Evolutionary conservation across 2,113 vertebrate species (phyloP).

Genomic region (Phalacrocorax aristotelis): DNA sequence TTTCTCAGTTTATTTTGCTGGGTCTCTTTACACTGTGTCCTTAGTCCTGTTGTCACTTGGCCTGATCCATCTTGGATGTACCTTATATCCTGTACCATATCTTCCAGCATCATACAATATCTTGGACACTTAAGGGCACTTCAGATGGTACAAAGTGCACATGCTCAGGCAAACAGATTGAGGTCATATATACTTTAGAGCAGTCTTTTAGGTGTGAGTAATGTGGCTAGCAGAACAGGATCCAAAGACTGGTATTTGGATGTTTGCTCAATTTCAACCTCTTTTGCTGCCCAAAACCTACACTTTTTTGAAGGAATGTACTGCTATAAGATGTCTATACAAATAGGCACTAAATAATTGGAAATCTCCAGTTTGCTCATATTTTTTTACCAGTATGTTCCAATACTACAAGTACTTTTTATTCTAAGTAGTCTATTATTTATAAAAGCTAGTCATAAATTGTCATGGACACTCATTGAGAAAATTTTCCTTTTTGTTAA

Average conservation of each 20-base stretch:
- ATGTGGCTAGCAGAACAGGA: not conserved
- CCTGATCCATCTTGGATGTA: not conserved
- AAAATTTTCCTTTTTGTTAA: not conserved
- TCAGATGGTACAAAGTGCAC: not conserved
- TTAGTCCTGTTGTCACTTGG: not conserved
- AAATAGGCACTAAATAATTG: not conserved
- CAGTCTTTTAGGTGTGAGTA: not conserved
- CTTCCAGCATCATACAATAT: not conserved
- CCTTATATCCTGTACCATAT: not conserved
- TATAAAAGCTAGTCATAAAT: not conserved
- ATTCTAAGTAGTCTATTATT: not conserved
- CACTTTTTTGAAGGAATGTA: not conserved
- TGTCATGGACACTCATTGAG: not conserved
- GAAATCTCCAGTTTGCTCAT: not conserved
- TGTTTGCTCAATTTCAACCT: not conserved
- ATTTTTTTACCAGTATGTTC: not conserved
- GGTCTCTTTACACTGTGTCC: not conserved
- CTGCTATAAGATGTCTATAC: not conserved
- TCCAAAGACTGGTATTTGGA: not conserved
- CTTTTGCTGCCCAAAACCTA: not conserved
- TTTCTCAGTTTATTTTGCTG: not conserved
- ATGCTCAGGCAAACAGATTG: not conserved
- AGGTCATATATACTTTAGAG: not conserved
- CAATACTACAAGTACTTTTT: not conserved
- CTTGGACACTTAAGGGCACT: not conserved